These are phyloP conservation scores for Onychostoma macrolepis DNA, from an alignment of 2,113 vertebrate species.

Conservation along the genomic window DNA sequence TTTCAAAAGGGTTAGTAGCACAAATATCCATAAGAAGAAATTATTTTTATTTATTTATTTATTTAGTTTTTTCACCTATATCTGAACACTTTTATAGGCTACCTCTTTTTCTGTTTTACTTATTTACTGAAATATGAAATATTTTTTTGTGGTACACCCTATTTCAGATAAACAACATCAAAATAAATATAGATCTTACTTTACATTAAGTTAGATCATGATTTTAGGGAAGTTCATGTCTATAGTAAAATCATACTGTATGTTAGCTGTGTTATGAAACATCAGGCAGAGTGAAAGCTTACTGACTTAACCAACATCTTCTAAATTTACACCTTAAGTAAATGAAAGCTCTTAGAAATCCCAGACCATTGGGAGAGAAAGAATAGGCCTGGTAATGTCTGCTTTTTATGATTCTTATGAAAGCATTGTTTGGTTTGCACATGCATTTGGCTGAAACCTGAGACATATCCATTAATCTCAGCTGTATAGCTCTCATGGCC, in stretches of 20 bases:
- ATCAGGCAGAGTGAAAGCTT: neutral
- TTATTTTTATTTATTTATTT: too few relatives aligned
- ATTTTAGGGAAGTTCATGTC: neutral
- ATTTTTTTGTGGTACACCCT: neutral
- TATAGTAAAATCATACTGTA: neutral
- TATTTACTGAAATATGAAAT: neutral
- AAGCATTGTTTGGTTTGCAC: conserved; percentile 8
- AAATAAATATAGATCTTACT: neutral
- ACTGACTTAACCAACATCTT: neutral
- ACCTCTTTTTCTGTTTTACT: too few relatives aligned
- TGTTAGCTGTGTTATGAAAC: neutral
- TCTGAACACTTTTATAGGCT: too few relatives aligned
- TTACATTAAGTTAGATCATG: neutral
- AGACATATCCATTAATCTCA: neutral
- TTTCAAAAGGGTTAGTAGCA: too few relatives aligned
- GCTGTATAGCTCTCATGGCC: neutral
- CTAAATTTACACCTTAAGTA: conserved; percentile 33
- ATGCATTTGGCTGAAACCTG: conserved; percentile 36
- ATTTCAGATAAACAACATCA: neutral
- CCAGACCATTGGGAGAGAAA: neutral
- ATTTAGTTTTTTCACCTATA: too few relatives aligned
- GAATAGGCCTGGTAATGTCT: neutral
- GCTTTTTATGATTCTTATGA: neutral
- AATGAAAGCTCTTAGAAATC: conserved; percentile 20
- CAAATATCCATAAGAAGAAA: too few relatives aligned